Evolutionary conservation across 2,113 vertebrate species (phyloP).

Genomic region (Pithys albifrons): DNA sequence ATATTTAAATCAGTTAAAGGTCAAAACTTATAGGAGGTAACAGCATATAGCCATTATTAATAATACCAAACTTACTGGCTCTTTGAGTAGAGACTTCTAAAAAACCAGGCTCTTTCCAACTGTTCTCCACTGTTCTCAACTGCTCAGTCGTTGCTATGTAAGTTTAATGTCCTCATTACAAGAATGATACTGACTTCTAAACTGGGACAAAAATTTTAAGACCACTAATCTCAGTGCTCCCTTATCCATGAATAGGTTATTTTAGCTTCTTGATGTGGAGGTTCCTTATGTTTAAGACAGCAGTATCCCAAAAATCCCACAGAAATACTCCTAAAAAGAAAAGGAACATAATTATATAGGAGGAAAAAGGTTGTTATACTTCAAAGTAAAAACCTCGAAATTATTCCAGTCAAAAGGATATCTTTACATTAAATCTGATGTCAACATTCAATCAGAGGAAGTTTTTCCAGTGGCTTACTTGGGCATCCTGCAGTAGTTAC

Average conservation of each 20-base stretch:
- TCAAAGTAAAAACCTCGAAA: neutral
- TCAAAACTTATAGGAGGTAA: neutral
- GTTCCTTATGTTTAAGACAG: neutral
- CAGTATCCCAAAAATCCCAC: neutral
- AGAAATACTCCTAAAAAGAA: neutral
- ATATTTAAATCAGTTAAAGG: neutral
- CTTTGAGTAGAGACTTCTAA: neutral
- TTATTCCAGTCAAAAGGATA: neutral
- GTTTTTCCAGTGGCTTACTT: neutral
- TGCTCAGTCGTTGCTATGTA: neutral
- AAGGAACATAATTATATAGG: neutral
- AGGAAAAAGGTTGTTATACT: neutral
- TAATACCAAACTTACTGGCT: neutral
- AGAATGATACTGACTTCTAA: neutral
- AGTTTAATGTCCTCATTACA: neutral
- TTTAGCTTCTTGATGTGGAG: neutral
- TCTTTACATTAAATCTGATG: neutral
- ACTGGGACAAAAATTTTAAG: neutral
- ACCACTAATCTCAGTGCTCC: neutral
- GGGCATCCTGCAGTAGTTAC: neutral
- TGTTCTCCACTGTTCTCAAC: neutral
- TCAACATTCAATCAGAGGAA: neutral
- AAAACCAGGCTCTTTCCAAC: neutral
- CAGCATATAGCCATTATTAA: neutral
- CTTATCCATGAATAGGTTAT: neutral